These are phyloP conservation scores for Trachythela sp. DNA, from an alignment of 64 coral and sea anemone genomes.

Conservation along the genomic window DNA sequence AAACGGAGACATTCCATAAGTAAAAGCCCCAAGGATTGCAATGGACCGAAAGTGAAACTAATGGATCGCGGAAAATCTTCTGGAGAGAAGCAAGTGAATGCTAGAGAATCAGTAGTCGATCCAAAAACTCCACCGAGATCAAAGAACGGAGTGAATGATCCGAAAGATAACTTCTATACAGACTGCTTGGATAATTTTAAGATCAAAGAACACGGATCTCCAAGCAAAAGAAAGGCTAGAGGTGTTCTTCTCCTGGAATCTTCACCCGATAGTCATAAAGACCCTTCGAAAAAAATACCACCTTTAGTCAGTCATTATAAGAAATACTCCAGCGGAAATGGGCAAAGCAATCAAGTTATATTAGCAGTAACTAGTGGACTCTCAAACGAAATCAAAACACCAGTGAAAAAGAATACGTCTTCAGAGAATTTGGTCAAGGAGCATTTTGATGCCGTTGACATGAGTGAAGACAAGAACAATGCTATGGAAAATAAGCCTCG, in stretches of 20 bases:
- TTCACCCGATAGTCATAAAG: neutral
- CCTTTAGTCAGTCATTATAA: neutral
- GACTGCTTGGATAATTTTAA: neutral
- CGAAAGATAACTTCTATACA: neutral
- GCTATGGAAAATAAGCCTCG: neutral
- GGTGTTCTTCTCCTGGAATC: neutral
- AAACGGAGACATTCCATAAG: neutral
- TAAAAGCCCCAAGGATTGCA: neutral
- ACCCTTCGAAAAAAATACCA: neutral
- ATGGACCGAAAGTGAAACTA: neutral
- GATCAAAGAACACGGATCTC: neutral
- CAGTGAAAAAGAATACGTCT: neutral
- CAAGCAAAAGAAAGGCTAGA: neutral
- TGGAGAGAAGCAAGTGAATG: neutral
- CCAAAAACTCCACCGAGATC: neutral
- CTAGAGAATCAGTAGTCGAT: neutral
- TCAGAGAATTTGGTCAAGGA: no score
- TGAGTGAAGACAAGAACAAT: neutral
- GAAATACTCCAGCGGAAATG: neutral
- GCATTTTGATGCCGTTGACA: no score
- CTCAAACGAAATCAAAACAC: neutral
- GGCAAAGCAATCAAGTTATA: no score
- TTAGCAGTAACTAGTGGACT: neutral
- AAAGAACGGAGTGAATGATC: neutral
- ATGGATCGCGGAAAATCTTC: no score